Percentiles rank a stretch among this genome's conserved stretches.
These are phyloP conservation scores for Oscheius sp. DNA, from an alignment of 1,140 invertebrate genomes.

Conservation along the genomic window DNA sequence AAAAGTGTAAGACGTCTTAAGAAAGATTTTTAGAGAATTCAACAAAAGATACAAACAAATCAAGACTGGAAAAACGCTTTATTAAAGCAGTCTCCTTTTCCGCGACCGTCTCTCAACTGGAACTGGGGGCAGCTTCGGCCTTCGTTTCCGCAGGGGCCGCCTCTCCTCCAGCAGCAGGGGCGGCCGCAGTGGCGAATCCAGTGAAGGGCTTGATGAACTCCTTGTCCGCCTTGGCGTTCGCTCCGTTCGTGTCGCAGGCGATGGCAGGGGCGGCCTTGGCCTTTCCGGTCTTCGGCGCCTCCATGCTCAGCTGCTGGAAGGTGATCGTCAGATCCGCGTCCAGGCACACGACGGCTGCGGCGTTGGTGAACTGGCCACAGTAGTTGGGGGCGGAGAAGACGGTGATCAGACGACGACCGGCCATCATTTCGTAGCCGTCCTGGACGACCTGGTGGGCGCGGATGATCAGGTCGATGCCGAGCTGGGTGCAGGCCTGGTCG, in stretches of 20 bases:
- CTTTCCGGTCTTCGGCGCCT: not conserved
- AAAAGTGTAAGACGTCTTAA: too few relatives aligned
- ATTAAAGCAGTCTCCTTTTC: too few relatives aligned
- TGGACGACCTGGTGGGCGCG: slow-evolving; percentile 51
- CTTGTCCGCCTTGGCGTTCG: slow-evolving; percentile 1
- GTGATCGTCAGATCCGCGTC: slow-evolving; percentile 43
- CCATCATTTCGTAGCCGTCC: slow-evolving; percentile 49
- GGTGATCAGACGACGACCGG: slow-evolving; percentile 47
- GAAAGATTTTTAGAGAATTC: too few relatives aligned
- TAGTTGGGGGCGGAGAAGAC: slow-evolving; percentile 52
- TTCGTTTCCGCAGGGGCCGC: too few relatives aligned
- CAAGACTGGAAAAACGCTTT: too few relatives aligned
- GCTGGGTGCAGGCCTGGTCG: slow-evolving; percentile 35
- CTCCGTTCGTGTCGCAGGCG: not conserved
- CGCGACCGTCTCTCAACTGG: too few relatives aligned
- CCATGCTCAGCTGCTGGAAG: not conserved
- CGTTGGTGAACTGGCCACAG: slow-evolving; percentile 49
- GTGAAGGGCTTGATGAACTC: slow-evolving; percentile 15
- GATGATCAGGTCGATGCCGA: slow-evolving; percentile 48
- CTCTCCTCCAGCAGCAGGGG: too few relatives aligned
- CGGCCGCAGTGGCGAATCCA: not conserved
- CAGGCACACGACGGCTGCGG: slow-evolving; percentile 49
- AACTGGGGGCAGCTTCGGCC: too few relatives aligned
- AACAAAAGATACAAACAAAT: too few relatives aligned
- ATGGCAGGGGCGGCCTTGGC: slow-evolving; percentile 26